Percentiles rank a stretch among this genome's conserved stretches.
phyloP scores from a whole-genome alignment of 2,113 vertebrate species.

The Fulmarus glacialis region DNA sequence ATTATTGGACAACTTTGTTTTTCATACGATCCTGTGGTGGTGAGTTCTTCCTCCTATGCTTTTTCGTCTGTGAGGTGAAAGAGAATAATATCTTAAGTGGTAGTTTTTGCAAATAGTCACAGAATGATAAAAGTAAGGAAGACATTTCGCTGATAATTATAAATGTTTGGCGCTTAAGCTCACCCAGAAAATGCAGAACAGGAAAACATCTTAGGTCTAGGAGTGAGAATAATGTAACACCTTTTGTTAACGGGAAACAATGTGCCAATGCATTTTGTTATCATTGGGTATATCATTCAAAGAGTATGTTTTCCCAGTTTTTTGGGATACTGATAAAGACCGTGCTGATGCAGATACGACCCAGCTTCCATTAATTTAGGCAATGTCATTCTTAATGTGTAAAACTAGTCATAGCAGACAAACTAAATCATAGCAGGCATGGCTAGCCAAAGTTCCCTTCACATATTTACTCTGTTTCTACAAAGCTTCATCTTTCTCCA shows the following conservation, averaged over 20 bases:
- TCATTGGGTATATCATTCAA: neutral
- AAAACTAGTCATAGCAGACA: neutral
- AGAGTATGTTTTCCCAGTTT: neutral
- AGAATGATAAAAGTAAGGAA: neutral
- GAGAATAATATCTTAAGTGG: neutral
- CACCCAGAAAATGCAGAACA: neutral
- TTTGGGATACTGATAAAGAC: neutral
- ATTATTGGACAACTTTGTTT: neutral
- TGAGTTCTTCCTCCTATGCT: neutral
- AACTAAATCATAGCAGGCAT: neutral
- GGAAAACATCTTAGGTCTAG: neutral
- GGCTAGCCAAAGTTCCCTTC: neutral
- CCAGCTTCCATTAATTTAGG: neutral
- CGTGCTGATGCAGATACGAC: neutral
- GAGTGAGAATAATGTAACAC: neutral
- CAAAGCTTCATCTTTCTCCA: neutral
- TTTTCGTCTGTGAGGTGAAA: neutral
- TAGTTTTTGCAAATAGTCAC: neutral
- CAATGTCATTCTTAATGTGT: neutral
- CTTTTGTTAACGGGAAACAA: neutral
- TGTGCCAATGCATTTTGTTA: neutral
- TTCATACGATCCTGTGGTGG: neutral
- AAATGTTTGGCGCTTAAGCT: neutral
- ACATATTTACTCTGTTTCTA: neutral
- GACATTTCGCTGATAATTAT: neutral